phyloP scores from a whole-genome alignment of 2,113 vertebrate species.

The Gobio gobio region DNA sequence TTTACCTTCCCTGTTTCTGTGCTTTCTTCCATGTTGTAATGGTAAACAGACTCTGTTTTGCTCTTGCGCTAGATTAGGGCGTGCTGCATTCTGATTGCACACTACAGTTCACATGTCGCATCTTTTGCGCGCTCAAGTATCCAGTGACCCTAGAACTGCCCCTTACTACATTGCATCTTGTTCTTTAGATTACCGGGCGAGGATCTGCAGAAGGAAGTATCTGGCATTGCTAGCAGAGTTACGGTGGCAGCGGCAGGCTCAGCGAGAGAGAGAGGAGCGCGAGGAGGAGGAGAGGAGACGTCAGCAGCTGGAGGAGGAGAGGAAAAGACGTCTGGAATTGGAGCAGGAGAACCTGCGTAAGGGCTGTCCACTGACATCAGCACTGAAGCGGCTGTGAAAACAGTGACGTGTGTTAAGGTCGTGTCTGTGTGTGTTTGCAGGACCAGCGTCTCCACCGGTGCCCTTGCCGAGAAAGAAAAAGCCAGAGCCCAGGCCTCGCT shows the following conservation, averaged over 20 bases:
- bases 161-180: background rate
- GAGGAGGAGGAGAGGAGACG: constrained; percentile 54
- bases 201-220: constrained; percentile 56
- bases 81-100: no score
- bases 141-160: no score
- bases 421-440: constrained; percentile 41
- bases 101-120: no score
- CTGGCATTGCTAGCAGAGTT: constrained; percentile 56
- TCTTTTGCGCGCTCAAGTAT: no score
- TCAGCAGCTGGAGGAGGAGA: constrained; percentile 50
- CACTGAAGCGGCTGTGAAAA: no score
- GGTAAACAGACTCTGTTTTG: no score
- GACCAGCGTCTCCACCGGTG: constrained; percentile 66
- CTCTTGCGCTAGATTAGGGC: no score
- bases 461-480: constrained; percentile 73
- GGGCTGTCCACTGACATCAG: background rate
- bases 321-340: constrained; percentile 56
- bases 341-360: constrained; percentile 68
- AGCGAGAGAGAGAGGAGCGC: constrained; percentile 63
- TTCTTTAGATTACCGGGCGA: constrained; percentile 55
- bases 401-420: background rate
- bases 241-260: constrained; percentile 61
- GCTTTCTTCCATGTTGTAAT: no score
- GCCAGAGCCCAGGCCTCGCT: constrained; percentile 52
- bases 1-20: no score